Conservation (phyloP, 2,888 invertebrate species). For the Drosophila emarginata region DNA sequence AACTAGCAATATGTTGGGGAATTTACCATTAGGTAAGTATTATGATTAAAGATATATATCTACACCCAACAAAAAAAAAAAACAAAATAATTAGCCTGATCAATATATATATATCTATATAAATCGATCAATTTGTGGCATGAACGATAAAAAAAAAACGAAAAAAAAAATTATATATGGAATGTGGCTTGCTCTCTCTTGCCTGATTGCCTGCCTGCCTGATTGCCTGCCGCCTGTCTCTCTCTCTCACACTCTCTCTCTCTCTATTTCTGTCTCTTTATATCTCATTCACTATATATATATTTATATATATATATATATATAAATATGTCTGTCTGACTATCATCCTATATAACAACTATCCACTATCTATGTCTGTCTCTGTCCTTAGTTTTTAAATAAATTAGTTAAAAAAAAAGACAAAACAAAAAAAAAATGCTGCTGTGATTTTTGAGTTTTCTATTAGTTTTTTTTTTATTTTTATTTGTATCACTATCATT, state of each 20-base stretch:
- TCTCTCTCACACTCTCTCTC: slow-evolving; percentile 24
- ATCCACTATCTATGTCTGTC: slow-evolving; percentile 14
- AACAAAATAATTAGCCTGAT: background rate
- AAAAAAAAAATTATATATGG: slow-evolving; percentile 20
- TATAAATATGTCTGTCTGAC: slow-evolving; percentile 14
- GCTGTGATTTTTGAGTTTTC: slow-evolving; percentile 52
- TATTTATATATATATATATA: too few species aligned
- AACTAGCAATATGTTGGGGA: slow-evolving; percentile 80
- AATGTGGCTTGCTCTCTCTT: slow-evolving; percentile 41
- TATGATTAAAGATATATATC: slow-evolving; percentile 4
- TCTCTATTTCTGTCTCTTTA: slow-evolving; percentile 24
- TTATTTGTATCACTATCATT: background rate
- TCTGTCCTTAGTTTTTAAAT: slow-evolving; percentile 34
- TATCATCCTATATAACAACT: slow-evolving; percentile 5
- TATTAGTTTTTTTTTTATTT: slow-evolving; percentile 11
- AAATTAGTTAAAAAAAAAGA: slow-evolving; percentile 33
- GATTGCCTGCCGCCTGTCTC: slow-evolving; percentile 29
- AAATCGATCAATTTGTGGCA: slow-evolving; percentile 47
- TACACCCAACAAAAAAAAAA: background rate
- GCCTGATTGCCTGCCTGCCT: slow-evolving; percentile 25
- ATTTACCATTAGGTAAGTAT: slow-evolving; percentile 82
- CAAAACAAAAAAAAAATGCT: background rate
- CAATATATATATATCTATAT: slow-evolving; percentile 16
- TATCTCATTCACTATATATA: background rate
- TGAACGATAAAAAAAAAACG: slow-evolving; percentile 15